Conservation (phyloP, 2,888 invertebrate genomes). For the Drosophila parthenogenetica region DNA sequence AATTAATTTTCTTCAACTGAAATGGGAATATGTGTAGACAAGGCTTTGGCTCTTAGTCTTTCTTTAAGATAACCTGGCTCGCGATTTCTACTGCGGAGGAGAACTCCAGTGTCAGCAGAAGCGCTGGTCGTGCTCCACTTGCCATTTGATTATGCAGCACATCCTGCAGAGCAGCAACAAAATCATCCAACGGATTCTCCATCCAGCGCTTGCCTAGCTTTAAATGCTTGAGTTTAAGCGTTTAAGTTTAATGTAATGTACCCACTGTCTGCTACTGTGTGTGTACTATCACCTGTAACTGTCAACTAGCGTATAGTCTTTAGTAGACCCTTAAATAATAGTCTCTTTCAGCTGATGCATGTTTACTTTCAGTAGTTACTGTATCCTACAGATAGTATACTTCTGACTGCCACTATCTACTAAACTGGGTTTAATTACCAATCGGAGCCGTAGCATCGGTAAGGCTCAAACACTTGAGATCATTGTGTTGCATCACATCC, state of each 20-base stretch:
- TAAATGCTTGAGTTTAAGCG: too few relatives aligned
- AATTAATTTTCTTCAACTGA: conserved; percentile 18
- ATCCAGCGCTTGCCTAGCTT: conserved; percentile 53
- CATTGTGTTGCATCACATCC: conserved; percentile 31
- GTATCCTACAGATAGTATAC: background rate
- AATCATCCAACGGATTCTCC: conserved; percentile 22
- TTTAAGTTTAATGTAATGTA: too few relatives aligned
- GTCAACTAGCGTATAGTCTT: too few relatives aligned
- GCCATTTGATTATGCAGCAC: conserved; percentile 6
- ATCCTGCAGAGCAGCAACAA: conserved; percentile 22
- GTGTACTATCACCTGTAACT: too few relatives aligned
- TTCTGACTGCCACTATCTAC: background rate
- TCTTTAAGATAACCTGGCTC: conserved; percentile 34
- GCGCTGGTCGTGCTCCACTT: conserved; percentile 8
- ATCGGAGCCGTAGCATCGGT: conserved; percentile 58
- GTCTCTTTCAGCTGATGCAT: background rate
- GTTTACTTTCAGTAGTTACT: background rate
- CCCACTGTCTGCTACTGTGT: too few relatives aligned
- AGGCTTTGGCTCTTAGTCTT: background rate
- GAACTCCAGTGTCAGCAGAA: conserved; percentile 39
- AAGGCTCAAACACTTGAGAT: conserved; percentile 51
- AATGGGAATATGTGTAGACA: conserved; percentile 2
- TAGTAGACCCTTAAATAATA: too few relatives aligned
- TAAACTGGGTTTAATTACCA: conserved; percentile 19
- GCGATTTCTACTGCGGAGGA: conserved; percentile 16